A percentile compares a stretch with the other conserved stretches of the same genome.
Conservation (phyloP, 92 coral and sea anemone genomes). For the Zoanthus sansibaricus region DNA sequence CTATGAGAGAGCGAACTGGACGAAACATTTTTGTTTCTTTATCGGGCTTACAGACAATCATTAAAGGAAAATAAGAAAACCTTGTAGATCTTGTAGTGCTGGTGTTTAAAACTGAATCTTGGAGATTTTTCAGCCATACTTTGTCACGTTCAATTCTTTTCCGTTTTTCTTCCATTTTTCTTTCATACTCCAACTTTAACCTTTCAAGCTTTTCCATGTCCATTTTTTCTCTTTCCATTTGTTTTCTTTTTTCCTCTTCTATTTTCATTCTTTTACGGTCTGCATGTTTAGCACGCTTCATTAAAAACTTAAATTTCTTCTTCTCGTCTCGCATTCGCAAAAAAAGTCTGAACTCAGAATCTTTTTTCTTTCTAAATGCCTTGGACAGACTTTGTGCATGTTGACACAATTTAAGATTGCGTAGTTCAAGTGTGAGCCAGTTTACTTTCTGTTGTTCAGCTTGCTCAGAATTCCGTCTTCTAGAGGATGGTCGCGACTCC, state of each 20-base stretch:
- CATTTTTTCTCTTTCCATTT: neutral
- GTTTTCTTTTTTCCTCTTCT: neutral
- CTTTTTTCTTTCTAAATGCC: neutral
- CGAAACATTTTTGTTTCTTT: neutral
- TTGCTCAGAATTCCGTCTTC: neutral
- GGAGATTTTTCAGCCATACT: neutral
- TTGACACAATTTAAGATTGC: neutral
- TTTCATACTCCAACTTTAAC: neutral
- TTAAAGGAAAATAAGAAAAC: neutral
- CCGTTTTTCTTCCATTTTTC: neutral
- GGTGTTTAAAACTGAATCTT: neutral
- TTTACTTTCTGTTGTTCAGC: neutral
- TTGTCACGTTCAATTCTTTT: neutral
- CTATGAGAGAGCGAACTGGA: neutral
- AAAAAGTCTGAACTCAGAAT: neutral
- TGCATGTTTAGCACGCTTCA: neutral
- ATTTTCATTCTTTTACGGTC: neutral
- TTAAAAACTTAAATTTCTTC: neutral
- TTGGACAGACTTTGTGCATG: neutral
- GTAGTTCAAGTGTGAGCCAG: neutral
- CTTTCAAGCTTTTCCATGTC: neutral
- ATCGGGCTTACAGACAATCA: neutral
- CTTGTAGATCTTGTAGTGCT: neutral
- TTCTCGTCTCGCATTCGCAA: neutral
- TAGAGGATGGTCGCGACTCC: neutral